These are phyloP conservation scores for Eretmochelys imbricata DNA, from an alignment of 2,113 vertebrate genomes.

Conservation along the genomic window DNA sequence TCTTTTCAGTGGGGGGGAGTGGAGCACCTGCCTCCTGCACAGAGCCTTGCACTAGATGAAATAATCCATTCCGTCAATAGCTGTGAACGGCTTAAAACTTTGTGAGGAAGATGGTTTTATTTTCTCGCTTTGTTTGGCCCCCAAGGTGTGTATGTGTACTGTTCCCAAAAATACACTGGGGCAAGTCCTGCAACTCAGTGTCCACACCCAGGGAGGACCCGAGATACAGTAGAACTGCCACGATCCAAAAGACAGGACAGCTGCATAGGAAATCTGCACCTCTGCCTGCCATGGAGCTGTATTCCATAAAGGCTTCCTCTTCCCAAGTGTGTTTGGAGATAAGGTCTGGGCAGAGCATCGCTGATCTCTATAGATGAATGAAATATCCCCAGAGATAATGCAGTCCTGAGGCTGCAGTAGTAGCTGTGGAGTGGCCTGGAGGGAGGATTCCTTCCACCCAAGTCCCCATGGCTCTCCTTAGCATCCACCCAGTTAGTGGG, in stretches of 20 bases:
- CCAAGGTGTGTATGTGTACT: not conserved
- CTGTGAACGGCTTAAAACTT: not conserved
- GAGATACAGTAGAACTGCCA: not conserved
- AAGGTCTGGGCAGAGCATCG: not conserved
- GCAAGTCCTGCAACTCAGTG: too few species aligned
- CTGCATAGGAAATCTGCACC: not conserved
- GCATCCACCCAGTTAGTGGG: not conserved
- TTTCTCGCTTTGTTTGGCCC: not conserved
- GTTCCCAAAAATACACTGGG: too few species aligned
- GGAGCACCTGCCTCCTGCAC: not conserved
- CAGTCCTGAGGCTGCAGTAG: not conserved
- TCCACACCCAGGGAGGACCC: too few species aligned
- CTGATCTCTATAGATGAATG: too few species aligned
- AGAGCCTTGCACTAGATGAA: not conserved
- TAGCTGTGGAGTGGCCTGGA: not conserved
- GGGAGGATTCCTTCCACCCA: not conserved
- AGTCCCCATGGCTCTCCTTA: too few species aligned
- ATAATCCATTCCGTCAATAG: not conserved
- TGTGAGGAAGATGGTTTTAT: not conserved
- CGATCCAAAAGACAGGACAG: not conserved
- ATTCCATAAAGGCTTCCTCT: too few species aligned
- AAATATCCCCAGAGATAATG: not conserved
- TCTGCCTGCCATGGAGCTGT: not conserved
- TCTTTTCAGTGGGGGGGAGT: not conserved
- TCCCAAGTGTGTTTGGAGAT: not conserved